Percentiles rank a stretch among this genome's conserved stretches.
Conservation (phyloP, 2,888 invertebrate species). For the Hipparchia semele region DNA sequence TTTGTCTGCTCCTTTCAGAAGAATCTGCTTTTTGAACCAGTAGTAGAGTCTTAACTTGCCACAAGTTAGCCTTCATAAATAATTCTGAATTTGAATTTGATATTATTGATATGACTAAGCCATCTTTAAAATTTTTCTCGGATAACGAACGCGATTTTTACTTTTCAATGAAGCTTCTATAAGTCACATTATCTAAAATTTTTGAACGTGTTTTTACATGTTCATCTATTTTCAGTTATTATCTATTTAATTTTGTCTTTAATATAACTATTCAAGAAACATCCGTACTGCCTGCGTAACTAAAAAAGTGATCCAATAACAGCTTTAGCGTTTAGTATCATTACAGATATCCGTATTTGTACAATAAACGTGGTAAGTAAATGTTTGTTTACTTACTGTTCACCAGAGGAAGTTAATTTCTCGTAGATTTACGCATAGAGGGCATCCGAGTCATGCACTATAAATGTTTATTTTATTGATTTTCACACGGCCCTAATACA, state of each 20-base stretch:
- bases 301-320: background rate
- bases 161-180: background rate
- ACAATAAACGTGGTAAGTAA: conserved; percentile 8
- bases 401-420: conserved; percentile 38
- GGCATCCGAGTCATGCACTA: conserved; percentile 55
- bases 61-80: no score
- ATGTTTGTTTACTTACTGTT: conserved; percentile 32
- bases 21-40: no score
- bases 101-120: no score
- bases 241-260: no score
- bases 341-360: conserved; percentile 17
- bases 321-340: conserved; percentile 11
- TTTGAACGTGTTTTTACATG: no score
- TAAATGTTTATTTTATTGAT: conserved; percentile 80
- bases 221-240: no score
- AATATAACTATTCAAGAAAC: background rate
- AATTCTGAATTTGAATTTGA: no score
- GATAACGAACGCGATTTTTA: no score
- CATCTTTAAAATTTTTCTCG: no score
- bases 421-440: conserved; percentile 32
- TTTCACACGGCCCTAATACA: conserved; percentile 74
- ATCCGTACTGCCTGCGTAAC: background rate
- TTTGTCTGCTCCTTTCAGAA: no score
- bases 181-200: background rate
- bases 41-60: no score